Evolutionary conservation across 2,113 vertebrate species (phyloP), one percentile per base, ranked within the genome.

Genomic region (Stegastes partitus): DNA sequence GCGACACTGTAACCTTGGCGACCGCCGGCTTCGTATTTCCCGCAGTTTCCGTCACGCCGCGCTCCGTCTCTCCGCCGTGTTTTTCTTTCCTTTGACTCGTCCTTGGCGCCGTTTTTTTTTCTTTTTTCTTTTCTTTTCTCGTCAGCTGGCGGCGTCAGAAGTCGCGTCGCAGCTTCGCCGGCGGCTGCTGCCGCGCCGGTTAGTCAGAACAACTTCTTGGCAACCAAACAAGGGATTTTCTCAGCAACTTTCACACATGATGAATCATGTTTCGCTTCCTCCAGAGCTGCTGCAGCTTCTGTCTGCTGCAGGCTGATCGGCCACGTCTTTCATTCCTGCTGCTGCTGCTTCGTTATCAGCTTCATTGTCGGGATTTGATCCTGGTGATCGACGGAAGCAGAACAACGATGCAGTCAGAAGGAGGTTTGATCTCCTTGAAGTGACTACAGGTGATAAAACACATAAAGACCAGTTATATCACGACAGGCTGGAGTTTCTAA

Each of bases 181-280:
- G 42, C 63, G 85, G 85, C 81, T 11, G 69, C 59, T 21, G 61
- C 65, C 69, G 23, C 3, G 28, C 70, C 50, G 74, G 16, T 79
- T 69, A 80, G 83, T 83, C 73, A 70, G 68, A 81, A 68, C 79
- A 59, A 77, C 64, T 64, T 72, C 39, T 70, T 83, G 79, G 83
- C 79, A 68, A 22, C 26, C 4, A 25, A 82, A 79, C 68, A 42
- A 79, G 79, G 86, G 75, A 85, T 79, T 79, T 67, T 67, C 76
- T 83, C 64, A 37, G 51, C 76, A 77, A 79, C 78, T 77, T 81
- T 84, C 82, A 82, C 85, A 82, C 64, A 56, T 18, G 53, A 62
- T 79, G 82, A 87, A 31, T 87, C 82, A 82, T 45, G 56, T 75
- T 78, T 71, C 64, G 19, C 81, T 74, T 87, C 77, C 81, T 69